A percentile compares a stretch with the other conserved stretches of the same genome.
Evolutionary conservation across 2,113 vertebrate species (phyloP).

Genomic region (Macrotis lagotis): DNA sequence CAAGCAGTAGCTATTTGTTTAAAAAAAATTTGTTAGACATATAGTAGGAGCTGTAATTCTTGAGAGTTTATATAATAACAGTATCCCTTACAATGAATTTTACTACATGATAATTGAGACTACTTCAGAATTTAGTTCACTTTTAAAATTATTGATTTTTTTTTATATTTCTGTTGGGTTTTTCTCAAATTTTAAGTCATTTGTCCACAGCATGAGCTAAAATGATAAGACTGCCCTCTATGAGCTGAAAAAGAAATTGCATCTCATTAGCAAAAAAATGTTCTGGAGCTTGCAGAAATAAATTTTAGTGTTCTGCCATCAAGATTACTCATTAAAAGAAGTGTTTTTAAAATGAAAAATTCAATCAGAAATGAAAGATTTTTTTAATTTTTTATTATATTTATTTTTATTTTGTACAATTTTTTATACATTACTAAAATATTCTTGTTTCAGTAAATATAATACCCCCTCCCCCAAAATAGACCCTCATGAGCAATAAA

Average conservation of each 20-base stretch:
- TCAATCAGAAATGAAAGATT: neutral
- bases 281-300: neutral
- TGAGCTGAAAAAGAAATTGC: slow-evolving; percentile 29
- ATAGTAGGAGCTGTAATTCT: neutral
- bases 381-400: too few species aligned
- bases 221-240: slow-evolving; percentile 48
- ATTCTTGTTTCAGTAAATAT: too few species aligned
- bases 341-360: neutral
- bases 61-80: neutral
- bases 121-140: slow-evolving; percentile 21
- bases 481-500: too few species aligned
- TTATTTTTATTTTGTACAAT: too few species aligned
- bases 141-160: neutral
- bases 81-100: neutral
- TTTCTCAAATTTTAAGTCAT: neutral
- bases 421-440: too few species aligned
- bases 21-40: neutral
- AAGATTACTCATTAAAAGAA: slow-evolving; percentile 9
- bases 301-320: neutral
- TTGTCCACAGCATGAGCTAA: neutral
- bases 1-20: neutral
- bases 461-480: too few species aligned
- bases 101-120: neutral
- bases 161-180: too few species aligned
- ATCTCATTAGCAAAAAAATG: neutral